These are phyloP conservation scores for Cyrtonyx montezumae DNA, from an alignment of 2,113 vertebrate species.

Conservation along the genomic window DNA sequence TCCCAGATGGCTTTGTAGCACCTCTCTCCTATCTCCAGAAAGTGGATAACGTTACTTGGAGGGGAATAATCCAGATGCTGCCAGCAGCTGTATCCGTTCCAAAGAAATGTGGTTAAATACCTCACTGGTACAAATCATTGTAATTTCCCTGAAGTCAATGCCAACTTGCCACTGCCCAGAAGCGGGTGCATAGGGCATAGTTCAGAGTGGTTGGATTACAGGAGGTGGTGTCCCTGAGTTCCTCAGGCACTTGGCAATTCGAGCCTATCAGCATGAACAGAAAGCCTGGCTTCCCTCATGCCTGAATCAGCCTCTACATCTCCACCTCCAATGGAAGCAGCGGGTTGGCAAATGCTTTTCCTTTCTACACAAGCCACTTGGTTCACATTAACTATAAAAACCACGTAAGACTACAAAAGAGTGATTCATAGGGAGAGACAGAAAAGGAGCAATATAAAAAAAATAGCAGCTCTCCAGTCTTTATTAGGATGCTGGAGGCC, in stretches of 20 bases:
- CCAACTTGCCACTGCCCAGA: not conserved
- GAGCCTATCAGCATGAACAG: not conserved
- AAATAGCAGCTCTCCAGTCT: not conserved
- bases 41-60: not conserved
- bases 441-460: not conserved
- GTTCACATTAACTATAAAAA: constrained; percentile 68
- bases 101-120: not conserved
- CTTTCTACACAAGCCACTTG: constrained; percentile 73
- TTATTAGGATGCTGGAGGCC: not conserved
- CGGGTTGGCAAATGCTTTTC: not conserved
- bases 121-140: not conserved
- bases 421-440: constrained; percentile 68
- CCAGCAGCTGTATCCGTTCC: not conserved
- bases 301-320: not conserved
- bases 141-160: not conserved
- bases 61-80: not conserved
- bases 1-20: not conserved
- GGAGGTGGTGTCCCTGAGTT: not conserved
- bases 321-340: not conserved
- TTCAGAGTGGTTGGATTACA: not conserved
- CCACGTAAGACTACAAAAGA: constrained; percentile 42
- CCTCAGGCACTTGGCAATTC: not conserved
- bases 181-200: not conserved
- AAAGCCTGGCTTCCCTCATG: not conserved
- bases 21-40: not conserved